These are phyloP conservation scores for Ruditapes philippinarum DNA, from an alignment of 1,140 invertebrate species.

Conservation along the genomic window DNA sequence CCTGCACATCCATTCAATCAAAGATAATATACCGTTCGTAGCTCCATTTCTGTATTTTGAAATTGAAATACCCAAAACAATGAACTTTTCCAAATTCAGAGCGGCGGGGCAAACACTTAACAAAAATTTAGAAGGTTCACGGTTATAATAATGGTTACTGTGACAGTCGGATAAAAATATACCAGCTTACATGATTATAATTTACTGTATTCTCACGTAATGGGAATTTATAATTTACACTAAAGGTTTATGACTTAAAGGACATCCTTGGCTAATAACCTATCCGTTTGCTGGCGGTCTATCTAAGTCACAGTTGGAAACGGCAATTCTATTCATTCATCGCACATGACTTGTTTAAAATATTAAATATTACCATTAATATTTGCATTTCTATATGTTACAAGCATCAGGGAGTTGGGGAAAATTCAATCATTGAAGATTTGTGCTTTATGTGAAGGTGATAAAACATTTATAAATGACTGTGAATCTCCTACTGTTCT, in stretches of 20 bases:
- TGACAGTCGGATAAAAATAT: no score
- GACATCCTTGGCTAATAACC: neutral
- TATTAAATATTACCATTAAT: slow-evolving; percentile 33
- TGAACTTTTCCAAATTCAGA: no score
- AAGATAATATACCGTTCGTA: no score
- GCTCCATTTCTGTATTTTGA: no score
- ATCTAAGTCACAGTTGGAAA: neutral
- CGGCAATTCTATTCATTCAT: neutral
- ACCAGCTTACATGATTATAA: no score
- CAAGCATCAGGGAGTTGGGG: neutral
- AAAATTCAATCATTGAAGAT: neutral
- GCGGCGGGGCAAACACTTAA: no score
- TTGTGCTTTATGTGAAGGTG: neutral
- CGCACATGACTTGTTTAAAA: slow-evolving; percentile 38
- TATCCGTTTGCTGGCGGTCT: neutral
- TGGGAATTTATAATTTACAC: neutral
- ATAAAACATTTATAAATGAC: neutral
- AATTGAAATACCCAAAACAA: no score
- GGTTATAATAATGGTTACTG: no score
- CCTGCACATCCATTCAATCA: no score
- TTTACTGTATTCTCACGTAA: neutral
- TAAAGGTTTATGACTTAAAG: neutral
- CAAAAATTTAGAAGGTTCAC: no score
- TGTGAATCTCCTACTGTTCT: slow-evolving; percentile 1
- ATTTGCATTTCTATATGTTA: neutral